Percentiles rank a stretch among this genome's conserved stretches.
These are phyloP conservation scores for Sycophila texana DNA, from an alignment of 2,888 invertebrate genomes.

Conservation along the genomic window DNA sequence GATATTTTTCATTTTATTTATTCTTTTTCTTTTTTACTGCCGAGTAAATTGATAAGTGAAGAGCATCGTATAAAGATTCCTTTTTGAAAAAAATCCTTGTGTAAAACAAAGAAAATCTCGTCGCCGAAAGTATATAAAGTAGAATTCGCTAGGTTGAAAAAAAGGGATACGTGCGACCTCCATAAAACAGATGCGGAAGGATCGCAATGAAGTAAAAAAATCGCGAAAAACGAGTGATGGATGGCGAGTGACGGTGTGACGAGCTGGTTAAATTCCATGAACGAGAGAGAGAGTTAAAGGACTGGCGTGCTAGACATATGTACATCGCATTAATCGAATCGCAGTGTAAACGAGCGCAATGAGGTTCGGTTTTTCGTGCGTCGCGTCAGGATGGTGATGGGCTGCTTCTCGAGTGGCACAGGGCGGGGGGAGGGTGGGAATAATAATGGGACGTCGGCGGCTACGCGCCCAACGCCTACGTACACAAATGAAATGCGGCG, in stretches of 20 bases:
- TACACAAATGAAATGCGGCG: conserved; percentile 1
- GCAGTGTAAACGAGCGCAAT: conserved; percentile 29
- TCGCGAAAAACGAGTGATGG: conserved; percentile 14
- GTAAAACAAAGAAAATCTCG: too few relatives aligned
- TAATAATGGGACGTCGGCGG: not conserved
- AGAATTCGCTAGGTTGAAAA: not conserved
- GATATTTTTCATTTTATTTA: too few relatives aligned
- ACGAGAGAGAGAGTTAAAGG: conserved; percentile 16
- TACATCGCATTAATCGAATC: conserved; percentile 31
- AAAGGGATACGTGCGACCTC: not conserved
- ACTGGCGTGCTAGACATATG: not conserved
- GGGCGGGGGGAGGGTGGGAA: not conserved
- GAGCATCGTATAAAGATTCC: too few relatives aligned
- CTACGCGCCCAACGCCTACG: not conserved
- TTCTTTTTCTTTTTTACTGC: too few relatives aligned
- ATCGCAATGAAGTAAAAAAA: conserved; percentile 17
- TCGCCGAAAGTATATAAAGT: too few relatives aligned
- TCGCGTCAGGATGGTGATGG: conserved; percentile 6
- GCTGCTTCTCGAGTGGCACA: not conserved
- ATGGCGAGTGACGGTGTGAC: conserved; percentile 10
- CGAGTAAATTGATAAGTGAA: too few relatives aligned
- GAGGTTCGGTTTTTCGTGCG: not conserved
- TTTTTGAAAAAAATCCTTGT: too few relatives aligned
- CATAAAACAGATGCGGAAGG: conserved; percentile 4
- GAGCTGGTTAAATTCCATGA: conserved; percentile 40